Base-by-base conservation (phyloP, 2,888 invertebrate species). In the Phyllotreta cruciferae region DNA sequence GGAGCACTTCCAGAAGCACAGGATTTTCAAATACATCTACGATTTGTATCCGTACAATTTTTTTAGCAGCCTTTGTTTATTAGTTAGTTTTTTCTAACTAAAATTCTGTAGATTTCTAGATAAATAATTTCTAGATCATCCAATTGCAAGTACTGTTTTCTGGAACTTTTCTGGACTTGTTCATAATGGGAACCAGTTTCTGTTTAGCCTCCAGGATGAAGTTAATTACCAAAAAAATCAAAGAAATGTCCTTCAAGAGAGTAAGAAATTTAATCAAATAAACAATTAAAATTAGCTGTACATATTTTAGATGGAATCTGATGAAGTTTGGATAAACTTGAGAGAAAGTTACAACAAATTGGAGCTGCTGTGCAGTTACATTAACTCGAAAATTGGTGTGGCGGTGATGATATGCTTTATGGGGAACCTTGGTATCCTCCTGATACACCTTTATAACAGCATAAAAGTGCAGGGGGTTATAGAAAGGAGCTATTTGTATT, bases 151-250 rank as follows among this genome's bases (percentile, higher is more conserved):
- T 76, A 39, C 57, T 75, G 37, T 72, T 71, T 35, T 34, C 74
- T 10, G 70, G 75, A 9, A 69, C 74, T 13, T 73, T 75, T 4
- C 71, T 79, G 54, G 80, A 80, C 66, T 65, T 79, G 44, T 79
- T 78, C 63, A 75, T 80, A 41, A 78, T 80, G 57, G 44, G 76
- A 37, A 61, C 78, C 11, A 77, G 79, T 62, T 71, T 70, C 10
- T 66, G 74, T 9, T 60, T 79, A 38, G 74, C 78, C 1, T 54
- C 72, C 13, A 74, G 77, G 56, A 79, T 79, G 60, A 66, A 70
- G 60, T 76, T 78, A 69, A 74, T 80, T n/a, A 58, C 60, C n/a
- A 54, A 65, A 38, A 60, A 41, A 52, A 58, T 63, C 14, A 52
- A 64, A 56, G 6, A 53, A 38, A 11, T 37, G 6, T 60, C 60